Conservation (phyloP, 2,888 invertebrate genomes). For the Rhagophthalmus giganteus region DNA sequence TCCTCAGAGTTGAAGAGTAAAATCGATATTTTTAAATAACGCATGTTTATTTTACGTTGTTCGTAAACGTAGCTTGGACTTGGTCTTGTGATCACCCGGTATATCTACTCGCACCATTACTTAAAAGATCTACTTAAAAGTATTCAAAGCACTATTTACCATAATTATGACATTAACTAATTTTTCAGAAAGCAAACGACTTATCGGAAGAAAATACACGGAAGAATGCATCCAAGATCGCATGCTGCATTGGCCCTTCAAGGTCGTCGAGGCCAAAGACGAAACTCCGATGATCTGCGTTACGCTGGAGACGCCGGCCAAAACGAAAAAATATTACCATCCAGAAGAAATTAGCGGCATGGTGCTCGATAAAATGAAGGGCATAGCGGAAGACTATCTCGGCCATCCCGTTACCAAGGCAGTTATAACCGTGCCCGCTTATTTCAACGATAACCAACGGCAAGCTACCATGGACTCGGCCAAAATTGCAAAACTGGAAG, state of each 20-base stretch:
- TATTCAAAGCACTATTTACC: no score
- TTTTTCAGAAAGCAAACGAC: conserved; percentile 29
- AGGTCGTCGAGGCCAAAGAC: conserved; percentile 16
- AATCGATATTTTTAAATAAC: no score
- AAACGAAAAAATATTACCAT: conserved; percentile 12
- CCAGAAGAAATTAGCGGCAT: conserved; percentile 31
- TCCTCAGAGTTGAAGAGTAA: no score
- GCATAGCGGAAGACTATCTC: conserved; percentile 10
- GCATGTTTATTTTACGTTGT: no score
- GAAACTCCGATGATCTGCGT: conserved; percentile 25
- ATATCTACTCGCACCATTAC: no score
- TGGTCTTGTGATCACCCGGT: no score
- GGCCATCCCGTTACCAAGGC: conserved; percentile 16
- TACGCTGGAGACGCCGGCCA: not conserved
- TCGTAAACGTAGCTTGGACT: no score
- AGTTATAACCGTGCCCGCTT: conserved; percentile 31
- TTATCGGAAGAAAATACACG: conserved; percentile 27
- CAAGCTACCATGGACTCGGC: conserved; percentile 30
- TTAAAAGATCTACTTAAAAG: no score
- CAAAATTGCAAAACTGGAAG: conserved; percentile 25
- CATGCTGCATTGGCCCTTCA: conserved; percentile 22
- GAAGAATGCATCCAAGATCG: conserved; percentile 20
- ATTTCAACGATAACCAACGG: conserved; percentile 31
- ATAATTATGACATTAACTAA: no score
- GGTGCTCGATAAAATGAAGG: conserved; percentile 23